Evolutionary conservation across 2,113 vertebrate species (phyloP).

Genomic region (Ursus arctos): DNA sequence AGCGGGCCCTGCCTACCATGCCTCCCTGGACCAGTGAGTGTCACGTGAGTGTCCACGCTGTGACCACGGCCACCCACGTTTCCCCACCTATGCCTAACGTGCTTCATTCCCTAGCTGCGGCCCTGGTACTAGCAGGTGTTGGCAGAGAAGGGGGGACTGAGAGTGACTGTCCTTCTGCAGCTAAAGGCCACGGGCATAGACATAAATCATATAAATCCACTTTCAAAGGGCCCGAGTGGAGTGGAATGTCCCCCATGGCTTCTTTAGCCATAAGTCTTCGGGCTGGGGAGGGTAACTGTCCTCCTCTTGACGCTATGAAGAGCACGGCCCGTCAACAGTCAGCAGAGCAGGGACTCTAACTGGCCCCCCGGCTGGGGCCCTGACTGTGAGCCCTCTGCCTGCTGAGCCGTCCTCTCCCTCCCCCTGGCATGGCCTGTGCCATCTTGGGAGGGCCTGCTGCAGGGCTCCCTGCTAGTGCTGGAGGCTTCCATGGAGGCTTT

Average conservation of each 20-base stretch:
- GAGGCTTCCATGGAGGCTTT: background rate
- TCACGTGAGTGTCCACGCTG: accelerated
- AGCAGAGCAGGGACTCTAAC: conserved; percentile 76
- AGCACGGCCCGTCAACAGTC: conserved; percentile 71
- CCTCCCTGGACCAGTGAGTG: background rate
- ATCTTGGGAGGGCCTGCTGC: accelerated
- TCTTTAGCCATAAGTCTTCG: conserved; percentile 89
- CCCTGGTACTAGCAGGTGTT: background rate
- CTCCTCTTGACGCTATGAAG: conserved; percentile 90
- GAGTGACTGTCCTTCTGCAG: background rate
- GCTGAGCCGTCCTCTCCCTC: accelerated
- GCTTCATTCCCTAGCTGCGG: background rate
- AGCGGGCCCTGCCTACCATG: background rate
- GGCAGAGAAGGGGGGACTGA: background rate
- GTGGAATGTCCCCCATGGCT: conserved; percentile 82
- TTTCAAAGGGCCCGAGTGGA: conserved; percentile 77
- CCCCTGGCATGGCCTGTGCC: accelerated
- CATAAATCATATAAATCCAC: background rate
- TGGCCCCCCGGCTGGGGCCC: conserved; percentile 15
- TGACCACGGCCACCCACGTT: background rate
- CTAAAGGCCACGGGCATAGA: conserved; percentile 16
- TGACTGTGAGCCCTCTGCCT: background rate
- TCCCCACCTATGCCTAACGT: accelerated
- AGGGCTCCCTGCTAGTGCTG: background rate
- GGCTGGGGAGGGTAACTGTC: conserved; percentile 90